Base-by-base conservation (phyloP, 2,797 vertebrate species). In the Pangasius larnaudii region DNA sequence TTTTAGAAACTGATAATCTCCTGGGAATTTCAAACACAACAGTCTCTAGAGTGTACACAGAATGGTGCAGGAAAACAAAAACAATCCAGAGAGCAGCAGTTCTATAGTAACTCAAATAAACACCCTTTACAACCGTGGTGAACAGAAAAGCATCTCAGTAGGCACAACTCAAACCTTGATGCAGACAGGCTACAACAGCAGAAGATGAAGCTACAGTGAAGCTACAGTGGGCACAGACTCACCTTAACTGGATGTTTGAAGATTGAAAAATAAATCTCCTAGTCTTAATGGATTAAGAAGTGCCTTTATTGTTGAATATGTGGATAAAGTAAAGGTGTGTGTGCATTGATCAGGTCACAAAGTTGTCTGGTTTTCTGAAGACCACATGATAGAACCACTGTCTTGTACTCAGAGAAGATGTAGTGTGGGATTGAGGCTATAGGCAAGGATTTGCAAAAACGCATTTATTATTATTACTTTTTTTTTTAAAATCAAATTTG, bases 211-310 rank as follows among this genome's bases (percentile, higher is more conserved):
- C 42, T 42, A 7, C 42, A 42, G 42, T 36, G 53, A 58, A 58
- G 30, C 77, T 33, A 2, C n/a, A 56, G n/a, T 24, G 49, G 4
- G 46, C 39, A 58, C 77, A 58, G 16, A 4, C 30, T 36, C 18
- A 79, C 18, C 9, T 22, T 58, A 79, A 79, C 30, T 36, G 30
- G 51, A 79, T 1, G 27, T 9, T 78, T 30, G 46, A 33, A 56
- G 30, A 79, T 18, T 58, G 1, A 8, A 78, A 53, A 74, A 65
- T 4, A 72, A 39, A 72, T 72, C 36, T 72, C 22, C 46, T 18
- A 63, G 77, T 59, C 77, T 84, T 86, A 9, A 72, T 74, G 77
- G 46, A 65, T 83, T 42, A n/a, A 53, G 27, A 71, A 77, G 33
- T 83, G 46, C 14, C 27, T 74, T 74, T 84, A 27, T 77, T 65